A percentile compares a stretch with the other conserved stretches of the same genome.
These are phyloP conservation scores for Gnathonemus echidnorhynchus DNA, from an alignment of 2,113 vertebrate species.

Conservation along the genomic window DNA sequence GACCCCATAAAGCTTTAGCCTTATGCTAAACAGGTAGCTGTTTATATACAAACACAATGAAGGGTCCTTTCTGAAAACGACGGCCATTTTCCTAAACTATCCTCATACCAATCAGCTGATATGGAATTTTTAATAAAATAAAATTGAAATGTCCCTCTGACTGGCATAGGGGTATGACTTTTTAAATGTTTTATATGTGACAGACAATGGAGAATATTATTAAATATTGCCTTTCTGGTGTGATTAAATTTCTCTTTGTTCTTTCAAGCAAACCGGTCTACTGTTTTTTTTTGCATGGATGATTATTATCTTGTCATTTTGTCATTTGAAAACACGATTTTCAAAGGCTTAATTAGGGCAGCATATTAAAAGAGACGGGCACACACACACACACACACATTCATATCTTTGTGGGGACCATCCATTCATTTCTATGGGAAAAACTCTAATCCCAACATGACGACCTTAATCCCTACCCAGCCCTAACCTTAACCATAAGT, in stretches of 20 bases:
- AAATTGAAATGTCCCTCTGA: slow-evolving; percentile 4
- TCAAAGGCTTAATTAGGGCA: slow-evolving; percentile 8
- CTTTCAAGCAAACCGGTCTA: neutral
- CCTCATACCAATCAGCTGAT: neutral
- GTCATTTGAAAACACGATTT: neutral
- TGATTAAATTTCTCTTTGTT: slow-evolving; percentile 18
- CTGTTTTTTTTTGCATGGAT: slow-evolving; percentile 1
- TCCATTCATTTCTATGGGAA: neutral
- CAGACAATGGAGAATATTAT: neutral
- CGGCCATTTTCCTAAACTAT: neutral
- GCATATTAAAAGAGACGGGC: neutral
- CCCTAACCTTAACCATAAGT: neutral
- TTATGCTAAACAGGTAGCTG: neutral
- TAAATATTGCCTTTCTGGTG: slow-evolving; percentile 4
- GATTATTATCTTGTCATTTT: slow-evolving; percentile 17
- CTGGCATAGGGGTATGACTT: neutral
- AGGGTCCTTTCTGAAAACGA: neutral
- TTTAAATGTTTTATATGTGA: slow-evolving; percentile 10
- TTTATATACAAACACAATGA: neutral
- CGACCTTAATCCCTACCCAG: neutral
- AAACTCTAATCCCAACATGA: neutral
- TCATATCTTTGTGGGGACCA: neutral
- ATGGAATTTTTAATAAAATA: neutral
- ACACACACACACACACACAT: neutral
- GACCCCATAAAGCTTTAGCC: neutral